Percentiles rank a stretch among this genome's conserved stretches.
Conservation (phyloP, 2,888 invertebrate species). For the Philonicus albiceps region DNA sequence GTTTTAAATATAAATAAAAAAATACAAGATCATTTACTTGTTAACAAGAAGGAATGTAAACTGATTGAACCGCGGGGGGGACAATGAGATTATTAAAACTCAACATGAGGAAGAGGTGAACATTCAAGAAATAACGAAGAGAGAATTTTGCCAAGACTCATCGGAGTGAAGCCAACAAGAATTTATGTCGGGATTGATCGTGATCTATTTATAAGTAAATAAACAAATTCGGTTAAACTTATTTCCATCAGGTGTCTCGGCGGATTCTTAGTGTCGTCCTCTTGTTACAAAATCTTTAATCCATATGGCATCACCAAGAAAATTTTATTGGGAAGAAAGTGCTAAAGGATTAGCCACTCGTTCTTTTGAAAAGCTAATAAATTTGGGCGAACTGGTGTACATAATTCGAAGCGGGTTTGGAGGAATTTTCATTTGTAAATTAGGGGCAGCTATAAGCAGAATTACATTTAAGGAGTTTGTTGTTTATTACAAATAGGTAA, state of each 20-base stretch:
- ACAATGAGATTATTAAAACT: neutral
- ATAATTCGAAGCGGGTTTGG: too few relatives aligned
- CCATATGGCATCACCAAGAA: neutral
- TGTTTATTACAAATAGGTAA: too few relatives aligned
- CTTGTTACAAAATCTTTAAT: neutral
- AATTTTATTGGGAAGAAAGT: neutral
- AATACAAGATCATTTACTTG: neutral
- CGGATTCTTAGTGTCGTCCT: neutral
- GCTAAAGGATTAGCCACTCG: neutral
- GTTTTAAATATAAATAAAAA: neutral
- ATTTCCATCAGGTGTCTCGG: neutral
- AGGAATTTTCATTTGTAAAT: too few relatives aligned
- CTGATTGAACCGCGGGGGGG: neutral
- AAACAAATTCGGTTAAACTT: neutral
- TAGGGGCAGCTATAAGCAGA: too few relatives aligned
- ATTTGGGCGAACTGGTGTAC: too few relatives aligned
- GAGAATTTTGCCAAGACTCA: neutral
- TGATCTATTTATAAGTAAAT: neutral
- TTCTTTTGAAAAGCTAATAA: too few relatives aligned
- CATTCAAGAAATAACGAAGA: neutral
- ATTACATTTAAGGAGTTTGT: too few relatives aligned
- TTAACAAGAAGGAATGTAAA: neutral
- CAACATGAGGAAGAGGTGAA: neutral
- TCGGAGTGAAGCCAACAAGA: neutral
- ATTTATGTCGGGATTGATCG: neutral